phyloP scores from a whole-genome alignment of 2,797 vertebrate species.

The Phaenicophaeus curvirostris region DNA sequence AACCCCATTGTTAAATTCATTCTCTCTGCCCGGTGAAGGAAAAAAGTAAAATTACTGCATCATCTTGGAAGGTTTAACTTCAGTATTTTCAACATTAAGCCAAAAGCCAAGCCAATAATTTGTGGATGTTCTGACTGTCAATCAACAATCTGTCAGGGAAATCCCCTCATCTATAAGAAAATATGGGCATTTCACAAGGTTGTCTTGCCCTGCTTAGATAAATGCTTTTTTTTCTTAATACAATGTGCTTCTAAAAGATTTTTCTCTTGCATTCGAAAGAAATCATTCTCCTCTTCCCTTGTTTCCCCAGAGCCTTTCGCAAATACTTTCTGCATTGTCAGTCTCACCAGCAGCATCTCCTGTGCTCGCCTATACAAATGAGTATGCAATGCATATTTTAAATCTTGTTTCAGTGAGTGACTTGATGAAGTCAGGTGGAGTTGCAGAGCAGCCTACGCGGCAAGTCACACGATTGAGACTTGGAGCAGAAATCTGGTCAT shows the following conservation, averaged over 20 bases:
- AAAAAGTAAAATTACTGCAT: not conserved
- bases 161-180: not conserved
- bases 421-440: not conserved
- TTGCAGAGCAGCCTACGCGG: not conserved
- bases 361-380: not conserved
- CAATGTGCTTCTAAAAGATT: not conserved
- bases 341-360: not conserved
- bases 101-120: not conserved
- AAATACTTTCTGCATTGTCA: not conserved
- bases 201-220: not conserved
- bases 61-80: not conserved
- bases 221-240: not conserved
- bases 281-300: not conserved
- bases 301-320: not conserved
- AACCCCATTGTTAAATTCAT: not conserved
- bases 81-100: not conserved
- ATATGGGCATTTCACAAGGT: not conserved
- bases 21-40: not conserved
- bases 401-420: not conserved
- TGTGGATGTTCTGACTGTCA: not conserved
- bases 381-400: accelerated
- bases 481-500: constrained; percentile 40
- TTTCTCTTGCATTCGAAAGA: not conserved
- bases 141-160: not conserved
- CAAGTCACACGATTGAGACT: not conserved